A percentile compares a stretch with the other conserved stretches of the same genome.
phyloP scores from a whole-genome alignment of 1,140 invertebrate species.

The Tachypleus tridentatus region DNA sequence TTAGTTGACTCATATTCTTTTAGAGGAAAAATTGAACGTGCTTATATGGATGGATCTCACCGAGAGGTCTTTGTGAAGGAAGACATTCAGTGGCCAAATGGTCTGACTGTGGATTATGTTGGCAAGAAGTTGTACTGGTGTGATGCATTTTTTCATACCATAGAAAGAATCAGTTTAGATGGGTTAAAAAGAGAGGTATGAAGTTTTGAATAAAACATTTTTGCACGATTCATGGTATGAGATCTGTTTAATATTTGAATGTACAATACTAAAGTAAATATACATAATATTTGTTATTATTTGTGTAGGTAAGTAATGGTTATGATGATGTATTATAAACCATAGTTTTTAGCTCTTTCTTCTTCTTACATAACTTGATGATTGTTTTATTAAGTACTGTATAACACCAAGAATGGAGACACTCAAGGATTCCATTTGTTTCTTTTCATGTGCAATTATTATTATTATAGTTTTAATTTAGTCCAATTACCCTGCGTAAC shows the following conservation, averaged over 20 bases:
- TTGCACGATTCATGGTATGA: not conserved
- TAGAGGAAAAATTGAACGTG: constrained; percentile 36
- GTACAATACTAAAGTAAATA: not conserved
- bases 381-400: no score
- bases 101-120: constrained; percentile 40
- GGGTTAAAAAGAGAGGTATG: constrained; percentile 53
- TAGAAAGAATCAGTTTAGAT: constrained; percentile 73
- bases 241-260: not conserved
- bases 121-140: constrained; percentile 43
- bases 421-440: not conserved
- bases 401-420: not conserved
- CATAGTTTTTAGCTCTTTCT: constrained; percentile 4
- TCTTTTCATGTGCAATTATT: not conserved
- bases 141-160: constrained; percentile 49
- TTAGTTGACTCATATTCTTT: constrained; percentile 9
- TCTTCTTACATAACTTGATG: constrained; percentile 9
- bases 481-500: no score
- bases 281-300: not conserved
- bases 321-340: not conserved
- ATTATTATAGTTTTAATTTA: constrained; percentile 17
- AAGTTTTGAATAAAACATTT: not conserved
- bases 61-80: constrained; percentile 31
- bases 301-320: not conserved
- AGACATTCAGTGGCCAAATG: constrained; percentile 42
- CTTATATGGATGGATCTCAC: constrained; percentile 42